A percentile compares a stretch with the other conserved stretches of the same genome.
These are phyloP conservation scores for Pseudomyrmex flavicornis DNA, from an alignment of 1,140 invertebrate species.

Conservation along the genomic window DNA sequence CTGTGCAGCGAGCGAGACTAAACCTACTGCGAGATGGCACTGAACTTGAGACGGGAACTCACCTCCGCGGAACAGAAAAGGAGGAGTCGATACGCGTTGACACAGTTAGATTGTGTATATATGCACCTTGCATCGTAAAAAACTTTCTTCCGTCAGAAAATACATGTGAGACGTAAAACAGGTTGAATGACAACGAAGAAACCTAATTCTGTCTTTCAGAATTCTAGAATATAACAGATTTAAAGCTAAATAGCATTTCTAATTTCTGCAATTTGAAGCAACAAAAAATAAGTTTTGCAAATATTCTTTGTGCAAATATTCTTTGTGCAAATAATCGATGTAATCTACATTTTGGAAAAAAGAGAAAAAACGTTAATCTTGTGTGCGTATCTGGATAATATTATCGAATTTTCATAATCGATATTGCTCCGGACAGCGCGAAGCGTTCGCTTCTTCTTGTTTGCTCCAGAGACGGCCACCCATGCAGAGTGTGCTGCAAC, in stretches of 20 bases:
- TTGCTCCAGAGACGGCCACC: slow-evolving; percentile 63
- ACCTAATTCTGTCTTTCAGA: too few species aligned
- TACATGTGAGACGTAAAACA: neutral
- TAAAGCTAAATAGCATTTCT: too few species aligned
- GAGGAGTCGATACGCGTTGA: slow-evolving; percentile 25
- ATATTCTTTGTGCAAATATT: too few species aligned
- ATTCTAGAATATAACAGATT: too few species aligned
- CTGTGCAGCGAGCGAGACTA: slow-evolving; percentile 20
- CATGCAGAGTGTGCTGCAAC: slow-evolving; percentile 64
- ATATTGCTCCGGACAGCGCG: neutral
- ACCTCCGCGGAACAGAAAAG: slow-evolving; percentile 35
- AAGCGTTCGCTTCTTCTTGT: slow-evolving; percentile 27
- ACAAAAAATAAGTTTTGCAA: too few species aligned
- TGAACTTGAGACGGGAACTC: slow-evolving; percentile 69
- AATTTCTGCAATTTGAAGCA: too few species aligned
- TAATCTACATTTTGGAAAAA: too few species aligned
- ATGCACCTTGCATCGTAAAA: slow-evolving; percentile 54
- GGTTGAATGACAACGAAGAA: neutral
- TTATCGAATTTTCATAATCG: neutral
- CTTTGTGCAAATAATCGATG: too few species aligned
- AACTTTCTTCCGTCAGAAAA: neutral
- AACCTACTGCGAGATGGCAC: slow-evolving; percentile 55
- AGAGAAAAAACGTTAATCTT: neutral
- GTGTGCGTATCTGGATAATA: too few species aligned
- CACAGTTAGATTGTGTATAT: slow-evolving; percentile 57